Evolutionary conservation across 1,140 invertebrate genomes (phyloP), one percentile per base, ranked within the genome.

Genomic region (Planococcus citri): DNA sequence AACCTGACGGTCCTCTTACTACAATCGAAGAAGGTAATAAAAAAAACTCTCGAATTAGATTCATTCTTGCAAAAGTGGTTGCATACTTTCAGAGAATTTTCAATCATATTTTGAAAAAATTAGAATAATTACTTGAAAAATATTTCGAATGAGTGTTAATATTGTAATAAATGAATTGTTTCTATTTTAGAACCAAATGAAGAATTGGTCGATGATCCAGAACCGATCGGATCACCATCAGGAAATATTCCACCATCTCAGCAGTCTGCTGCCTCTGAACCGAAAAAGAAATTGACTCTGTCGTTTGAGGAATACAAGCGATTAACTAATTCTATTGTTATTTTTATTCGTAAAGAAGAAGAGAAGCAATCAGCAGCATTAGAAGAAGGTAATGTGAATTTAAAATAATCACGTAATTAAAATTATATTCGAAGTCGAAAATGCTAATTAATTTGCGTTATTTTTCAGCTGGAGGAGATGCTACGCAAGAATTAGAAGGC

Each of bases 261-360:
- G 73, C 76, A n/a, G n/a, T n/a, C n/a, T n/a, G n/a, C 78, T 74
- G 74, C 76, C 72, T 71, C 69, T 72, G 9, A 72, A 77, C 27
- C 21, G 21, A 70, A 58, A 79, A 92, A 93, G 77, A 92, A 92
- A 72, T 79, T 97, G 27, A 93, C 89, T 22, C 77, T 98, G n/a
- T 87, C 90, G 0, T 98, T 93, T 78, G 95, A 98, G 73, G 89
- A 97, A 64, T 99, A 98, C 80, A 95, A 92, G 78, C 85, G 86
- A 71, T 82, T 99, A 27, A 91, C 94, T 41, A 95, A 97, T 74
- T 88, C 97, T 82, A 81, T 99, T 51, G 85, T 97, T 1, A 80
- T 91, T 58, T 87, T 94, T 76, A 91, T 99, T 87, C 85, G 92
- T 73, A 85, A 83, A 75, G 87, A 91, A 76, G 95, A 98, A 76